Percentiles rank a stretch among this genome's conserved stretches.
Conservation (phyloP, 30 jellyfish, hydroid and myxozoan genomes). For the Pelagia noctiluca region DNA sequence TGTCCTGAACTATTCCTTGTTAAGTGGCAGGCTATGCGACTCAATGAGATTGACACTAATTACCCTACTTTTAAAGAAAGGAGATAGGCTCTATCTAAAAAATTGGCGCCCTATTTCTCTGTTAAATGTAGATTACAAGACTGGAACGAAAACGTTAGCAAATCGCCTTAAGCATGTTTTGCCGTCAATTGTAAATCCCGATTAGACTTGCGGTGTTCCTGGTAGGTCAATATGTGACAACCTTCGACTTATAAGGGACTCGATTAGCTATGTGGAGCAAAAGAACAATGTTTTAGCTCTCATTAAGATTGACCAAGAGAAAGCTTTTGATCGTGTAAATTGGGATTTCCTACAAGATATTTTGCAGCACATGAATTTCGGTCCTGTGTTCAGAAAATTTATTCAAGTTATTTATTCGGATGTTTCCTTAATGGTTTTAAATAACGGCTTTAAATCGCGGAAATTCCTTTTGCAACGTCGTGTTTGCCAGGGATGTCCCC, state of each 20-base stretch:
- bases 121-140: too few species aligned
- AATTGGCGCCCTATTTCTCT: too few species aligned
- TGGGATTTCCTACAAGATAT: neutral
- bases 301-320: too few species aligned
- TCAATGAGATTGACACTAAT: slow-evolving; percentile 31
- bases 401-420: neutral
- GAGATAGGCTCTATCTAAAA: too few species aligned
- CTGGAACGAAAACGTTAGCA: too few species aligned
- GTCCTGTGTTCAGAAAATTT: neutral
- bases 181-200: neutral
- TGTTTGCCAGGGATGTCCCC: slow-evolving; percentile 34
- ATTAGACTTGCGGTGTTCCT: slow-evolving; percentile 51
- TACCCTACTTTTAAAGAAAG: too few species aligned
- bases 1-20: neutral
- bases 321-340: too few species aligned
- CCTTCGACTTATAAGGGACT: neutral
- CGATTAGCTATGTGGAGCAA: neutral
- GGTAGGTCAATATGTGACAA: slow-evolving; percentile 11
- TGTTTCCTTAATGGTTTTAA: neutral
- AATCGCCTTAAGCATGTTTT: too few species aligned
- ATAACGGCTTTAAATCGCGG: slow-evolving; percentile 35
- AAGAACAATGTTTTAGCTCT: neutral
- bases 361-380: slow-evolving; percentile 23
- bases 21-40: neutral
- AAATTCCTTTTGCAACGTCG: slow-evolving; percentile 3